Evolutionary conservation across 2,797 vertebrate species (phyloP), one percentile per base, ranked within the genome.

Genomic region (Pitangus sulphuratus): DNA sequence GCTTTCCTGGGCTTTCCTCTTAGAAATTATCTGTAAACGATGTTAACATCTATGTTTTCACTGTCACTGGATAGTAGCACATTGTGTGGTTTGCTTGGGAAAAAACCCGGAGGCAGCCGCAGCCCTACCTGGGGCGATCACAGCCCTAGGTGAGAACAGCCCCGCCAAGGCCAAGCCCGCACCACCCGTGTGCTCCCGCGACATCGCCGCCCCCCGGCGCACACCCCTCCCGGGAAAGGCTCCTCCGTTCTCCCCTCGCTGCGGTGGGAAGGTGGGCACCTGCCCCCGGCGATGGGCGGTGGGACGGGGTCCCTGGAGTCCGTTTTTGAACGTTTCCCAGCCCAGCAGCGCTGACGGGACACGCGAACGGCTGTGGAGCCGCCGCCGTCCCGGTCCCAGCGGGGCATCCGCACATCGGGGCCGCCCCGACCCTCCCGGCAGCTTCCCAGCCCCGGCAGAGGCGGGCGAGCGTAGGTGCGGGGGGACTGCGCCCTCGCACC

Each of bases 81-180:
- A 3, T 4, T 3, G 33, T 8, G 57, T 6, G 45, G 18, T 64
- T 45, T 8, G 35, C 77, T 9, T 1, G 44, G 37, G 13, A n/a
- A 26, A 8, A 31, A 4, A 0, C 10, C 10, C 0, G n/a, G 28
- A 12, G 57, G 48, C 39, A 3, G 16, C 19, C 12, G 12, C 37
- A 40, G 39, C 30, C 58, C 13, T 28, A 30, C 26, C 26, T 21
- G 39, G 12, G 37, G 18, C 26, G 18, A 11, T 21, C 58, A 4
- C 26, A 21, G 58, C 37, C 25, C 17, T 14, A 39, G 35, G 39
- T 62, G 60, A 22, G 60, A 26, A 39, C 26, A 61, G 18, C 37
- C 39, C 58, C 19, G 4, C 58, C 26, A 4, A 35, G 11, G 25
- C 35, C 12, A 9, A 19, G 35, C 26, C 39, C 13, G 14, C 37